These are phyloP conservation scores for Sericinus montela DNA, from an alignment of 2,888 invertebrate species.

Conservation along the genomic window DNA sequence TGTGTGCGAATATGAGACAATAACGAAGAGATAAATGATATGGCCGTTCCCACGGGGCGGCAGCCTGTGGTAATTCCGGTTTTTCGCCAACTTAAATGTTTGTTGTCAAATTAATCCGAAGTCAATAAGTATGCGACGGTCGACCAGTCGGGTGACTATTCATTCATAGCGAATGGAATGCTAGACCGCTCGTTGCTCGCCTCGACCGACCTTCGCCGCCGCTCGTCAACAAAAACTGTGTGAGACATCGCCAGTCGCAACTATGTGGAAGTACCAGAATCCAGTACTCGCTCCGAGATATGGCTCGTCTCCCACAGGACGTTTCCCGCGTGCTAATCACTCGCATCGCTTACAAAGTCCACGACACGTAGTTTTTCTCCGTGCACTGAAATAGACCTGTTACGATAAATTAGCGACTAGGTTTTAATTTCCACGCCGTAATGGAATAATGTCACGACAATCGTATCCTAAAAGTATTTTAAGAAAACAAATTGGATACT, in stretches of 20 bases:
- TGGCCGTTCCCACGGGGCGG: conserved; percentile 70
- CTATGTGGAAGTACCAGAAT: conserved; percentile 53
- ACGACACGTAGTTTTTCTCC: conserved; percentile 9
- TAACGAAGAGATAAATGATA: conserved; percentile 57
- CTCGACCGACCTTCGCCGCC: conserved; percentile 62
- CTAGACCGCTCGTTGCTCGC: conserved; percentile 70
- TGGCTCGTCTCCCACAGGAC: conserved; percentile 39
- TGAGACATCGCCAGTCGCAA: conserved; percentile 42
- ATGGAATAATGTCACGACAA: conserved; percentile 9
- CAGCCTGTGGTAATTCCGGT: conserved; percentile 66
- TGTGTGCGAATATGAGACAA: conserved; percentile 41
- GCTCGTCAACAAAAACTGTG: conserved; percentile 34
- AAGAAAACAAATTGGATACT: conserved; percentile 26
- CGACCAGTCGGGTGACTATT: conserved; percentile 72
- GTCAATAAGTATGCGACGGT: conserved; percentile 65
- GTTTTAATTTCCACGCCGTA: conserved; percentile 1
- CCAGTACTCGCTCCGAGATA: conserved; percentile 25
- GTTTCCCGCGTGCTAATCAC: conserved; percentile 24
- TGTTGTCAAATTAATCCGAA: conserved; percentile 78
- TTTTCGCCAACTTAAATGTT: conserved; percentile 71
- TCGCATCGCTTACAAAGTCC: conserved; percentile 18
- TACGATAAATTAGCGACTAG: conserved; percentile 4
- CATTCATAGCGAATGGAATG: conserved; percentile 76
- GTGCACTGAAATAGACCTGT: conserved; percentile 6
- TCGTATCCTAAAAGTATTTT: conserved; percentile 23